These are phyloP conservation scores for Sebastes hubbsi DNA, from an alignment of 2,797 vertebrate species.

Conservation along the genomic window DNA sequence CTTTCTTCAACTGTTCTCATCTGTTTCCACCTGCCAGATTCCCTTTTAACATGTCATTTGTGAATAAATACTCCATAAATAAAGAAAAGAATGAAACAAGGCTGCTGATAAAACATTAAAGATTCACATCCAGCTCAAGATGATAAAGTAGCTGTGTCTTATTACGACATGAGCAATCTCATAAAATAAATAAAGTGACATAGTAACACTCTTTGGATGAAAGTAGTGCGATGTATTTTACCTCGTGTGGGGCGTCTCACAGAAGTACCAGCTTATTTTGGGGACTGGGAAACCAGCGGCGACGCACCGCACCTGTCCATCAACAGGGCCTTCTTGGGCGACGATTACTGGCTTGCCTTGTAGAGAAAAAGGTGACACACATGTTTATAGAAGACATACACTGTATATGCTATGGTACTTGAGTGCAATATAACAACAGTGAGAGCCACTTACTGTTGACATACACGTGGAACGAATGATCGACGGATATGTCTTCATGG, in stretches of 20 bases:
- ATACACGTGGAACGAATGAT: slow-evolving; percentile 88
- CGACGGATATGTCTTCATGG: slow-evolving; percentile 87
- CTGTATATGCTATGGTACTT: not conserved
- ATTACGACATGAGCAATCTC: not conserved
- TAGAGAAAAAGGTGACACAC: not conserved
- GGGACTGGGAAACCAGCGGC: slow-evolving; percentile 92
- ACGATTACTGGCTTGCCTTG: slow-evolving; percentile 94
- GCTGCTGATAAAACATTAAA: not conserved
- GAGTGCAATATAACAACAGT: not conserved
- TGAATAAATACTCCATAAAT: not conserved
- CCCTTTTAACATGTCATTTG: not conserved
- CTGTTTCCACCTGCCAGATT: not conserved
- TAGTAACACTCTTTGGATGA: not conserved
- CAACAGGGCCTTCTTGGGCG: slow-evolving; percentile 87
- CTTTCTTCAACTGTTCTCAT: not conserved
- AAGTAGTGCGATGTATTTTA: slow-evolving; percentile 24
- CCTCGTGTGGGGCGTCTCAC: slow-evolving; percentile 80
- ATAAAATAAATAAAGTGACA: not conserved
- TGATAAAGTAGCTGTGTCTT: not conserved
- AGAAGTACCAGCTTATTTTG: slow-evolving; percentile 94
- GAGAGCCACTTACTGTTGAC: slow-evolving; percentile 90
- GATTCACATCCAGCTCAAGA: not conserved
- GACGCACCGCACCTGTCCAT: slow-evolving; percentile 91
- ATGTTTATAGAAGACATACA: not conserved
- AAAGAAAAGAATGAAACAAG: not conserved